Evolutionary conservation across 2,888 invertebrate genomes (phyloP), one percentile per base, ranked within the genome.

Genomic region (Cyaniris semiargus): DNA sequence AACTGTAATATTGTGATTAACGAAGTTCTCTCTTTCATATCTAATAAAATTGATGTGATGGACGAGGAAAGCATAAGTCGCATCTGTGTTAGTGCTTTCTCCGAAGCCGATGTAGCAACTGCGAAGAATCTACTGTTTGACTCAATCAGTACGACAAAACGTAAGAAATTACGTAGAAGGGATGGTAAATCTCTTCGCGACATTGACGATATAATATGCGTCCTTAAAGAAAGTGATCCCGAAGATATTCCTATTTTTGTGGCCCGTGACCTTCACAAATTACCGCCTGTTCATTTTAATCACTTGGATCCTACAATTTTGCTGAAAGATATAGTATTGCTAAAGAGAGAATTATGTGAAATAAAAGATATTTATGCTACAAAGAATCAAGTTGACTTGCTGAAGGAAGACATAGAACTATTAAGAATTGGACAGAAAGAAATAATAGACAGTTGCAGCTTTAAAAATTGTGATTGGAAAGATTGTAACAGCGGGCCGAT

Each of bases 91-190:
- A 72, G 13, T 72, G 38, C 72, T n/a, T 72, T 44, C n/a, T 38
- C 72, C 21, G 44, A 72, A 21, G 38, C 34, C 8, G 72, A 72
- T 72, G 18, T 72, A 13, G 72, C 27, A n/a, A 6, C 23, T 21
- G 72, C 72, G 18, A 72, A 72, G 6, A 23, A 72, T 44, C n/a
- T n/a, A n/a, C n/a, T n/a, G n/a, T n/a, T n/a, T n/a, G n/a, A n/a
- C n/a, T n/a, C n/a, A n/a, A n/a, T 58, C 5, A 58, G 56, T 58
- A 58, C 56, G 56, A n/a, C 56, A 58, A 75, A 27, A 15, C 48
- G 56, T 18, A 75, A 75, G 56, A 70, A 60, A 38, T 53, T 58
- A 18, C 53, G 72, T 31, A 78, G 78, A 77, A 56, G 75, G 18
- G 34, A 75, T 13, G 75, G 70, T 6, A 75, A 75, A 75, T 53